Percentiles rank a stretch among this genome's conserved stretches.
Evolutionary conservation across 2,113 vertebrate genomes (phyloP).

Genomic region (Propithecus coquereli): DNA sequence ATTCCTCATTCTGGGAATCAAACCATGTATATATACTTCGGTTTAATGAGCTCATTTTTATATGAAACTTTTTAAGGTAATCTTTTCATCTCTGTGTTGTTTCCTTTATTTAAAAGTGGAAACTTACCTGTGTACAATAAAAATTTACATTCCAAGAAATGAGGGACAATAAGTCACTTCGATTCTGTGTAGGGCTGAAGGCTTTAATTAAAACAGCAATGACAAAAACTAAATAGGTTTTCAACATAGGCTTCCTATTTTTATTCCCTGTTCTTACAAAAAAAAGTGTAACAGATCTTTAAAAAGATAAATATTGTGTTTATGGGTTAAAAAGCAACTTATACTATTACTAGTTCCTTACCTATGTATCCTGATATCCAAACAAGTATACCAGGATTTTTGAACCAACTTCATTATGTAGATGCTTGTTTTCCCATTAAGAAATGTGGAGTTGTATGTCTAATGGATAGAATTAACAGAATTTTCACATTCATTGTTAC

Average conservation of each 20-base stretch:
- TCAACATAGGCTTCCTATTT: slow-evolving; percentile 30
- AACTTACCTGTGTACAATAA: slow-evolving; percentile 9
- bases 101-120: slow-evolving; percentile 34
- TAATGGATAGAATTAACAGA: neutral
- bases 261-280: slow-evolving; percentile 20
- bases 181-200: neutral
- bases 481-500: neutral
- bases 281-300: slow-evolving; percentile 2
- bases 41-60: neutral
- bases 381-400: slow-evolving; percentile 15
- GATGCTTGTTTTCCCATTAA: slow-evolving; percentile 35
- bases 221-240: slow-evolving; percentile 25
- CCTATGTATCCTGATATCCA: neutral
- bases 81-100: neutral
- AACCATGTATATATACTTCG: neutral
- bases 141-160: neutral
- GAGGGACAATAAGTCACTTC: slow-evolving; percentile 2
- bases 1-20: neutral
- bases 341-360: neutral
- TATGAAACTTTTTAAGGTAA: neutral
- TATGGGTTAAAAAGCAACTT: neutral
- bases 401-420: neutral
- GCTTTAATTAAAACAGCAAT: slow-evolving; percentile 14
- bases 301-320: neutral
- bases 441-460: neutral